Evolutionary conservation across 1,140 invertebrate species (phyloP), one percentile per base, ranked within the genome.

Genomic region (Hyphantria cunea): DNA sequence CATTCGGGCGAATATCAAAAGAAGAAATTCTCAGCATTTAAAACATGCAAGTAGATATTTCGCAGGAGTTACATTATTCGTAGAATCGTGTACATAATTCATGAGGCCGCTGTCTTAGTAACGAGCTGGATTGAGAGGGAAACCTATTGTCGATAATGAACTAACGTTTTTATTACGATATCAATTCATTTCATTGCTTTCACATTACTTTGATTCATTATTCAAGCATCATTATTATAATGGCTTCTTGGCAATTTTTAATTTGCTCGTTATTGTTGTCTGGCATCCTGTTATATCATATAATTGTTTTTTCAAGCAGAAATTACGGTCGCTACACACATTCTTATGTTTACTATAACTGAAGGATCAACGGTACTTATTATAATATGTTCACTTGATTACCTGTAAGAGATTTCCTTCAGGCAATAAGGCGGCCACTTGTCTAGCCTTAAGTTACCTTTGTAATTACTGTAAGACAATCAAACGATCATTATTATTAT

Each of bases 121-220:
- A 84, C 82, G 80, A 87, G 76, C 80, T 73, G 75, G 77, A 75
- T 74, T 73, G 75, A 77, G 74, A 80, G 68, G 71, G 74, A 80
- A 76, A 77, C 80, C 78, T 70, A 78, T 76, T 72, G 76, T 75
- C 77, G 78, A 82, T 86, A 84, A 86, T 84, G 80, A 86, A 86
- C 77, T 82, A 74, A 80, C 69, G 49, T 63, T 70, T 68, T 65
- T 62, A 60, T 61, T 70, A 62, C 47, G 53, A 60, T 62, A 66
- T 42, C 59, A 63, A 63, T 65, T 65, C 61, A 48, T 60, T 51
- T 60, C 47, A 50, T 60, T 60, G 56, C 56, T 51, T 64, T 60
- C 37, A 61, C 59, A 68, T 68, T 63, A 63, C 49, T 42, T 45
- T 42, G 55, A 49, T 49, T 33, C 17, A 12, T 13, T 33, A 45